phyloP scores from a whole-genome alignment of 2,888 invertebrate genomes.

The Drosophila rubida region DNA sequence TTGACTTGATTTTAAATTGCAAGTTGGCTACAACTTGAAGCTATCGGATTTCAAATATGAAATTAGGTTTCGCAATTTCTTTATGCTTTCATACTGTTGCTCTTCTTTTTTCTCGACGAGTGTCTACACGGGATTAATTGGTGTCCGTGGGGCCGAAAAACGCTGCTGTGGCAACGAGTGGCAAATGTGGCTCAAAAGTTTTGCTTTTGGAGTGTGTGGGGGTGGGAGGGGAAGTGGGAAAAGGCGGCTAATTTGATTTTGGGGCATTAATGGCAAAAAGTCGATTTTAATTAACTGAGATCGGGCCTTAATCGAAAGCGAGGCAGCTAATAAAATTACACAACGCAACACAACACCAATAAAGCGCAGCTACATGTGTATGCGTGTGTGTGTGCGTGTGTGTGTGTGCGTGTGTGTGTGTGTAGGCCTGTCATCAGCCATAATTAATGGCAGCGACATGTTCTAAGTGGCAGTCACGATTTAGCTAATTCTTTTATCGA shows the following conservation, averaged over 20 bases:
- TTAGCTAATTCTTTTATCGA: constrained; percentile 81
- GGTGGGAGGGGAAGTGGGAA: constrained; percentile 14
- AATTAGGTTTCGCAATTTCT: constrained; percentile 1
- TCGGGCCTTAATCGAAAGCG: constrained; percentile 57
- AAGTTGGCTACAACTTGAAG: background rate
- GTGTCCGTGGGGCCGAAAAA: constrained; percentile 8
- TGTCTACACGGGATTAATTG: constrained; percentile 16
- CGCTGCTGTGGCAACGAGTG: constrained; percentile 45
- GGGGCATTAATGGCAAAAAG: constrained; percentile 78
- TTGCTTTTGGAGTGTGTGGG: background rate
- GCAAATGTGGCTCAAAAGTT: constrained; percentile 53
- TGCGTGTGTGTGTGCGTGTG: constrained; percentile 1
- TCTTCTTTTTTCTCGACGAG: background rate
- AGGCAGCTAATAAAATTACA: constrained; percentile 74
- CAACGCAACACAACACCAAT: constrained; percentile 47
- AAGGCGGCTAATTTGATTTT: constrained; percentile 73
- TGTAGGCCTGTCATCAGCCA: constrained; percentile 76
- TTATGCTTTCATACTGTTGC: background rate
- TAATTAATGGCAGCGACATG: constrained; percentile 84
- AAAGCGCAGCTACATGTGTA: constrained; percentile 4
- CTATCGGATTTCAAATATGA: background rate
- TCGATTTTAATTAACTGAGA: constrained; percentile 77
- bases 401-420: constrained; percentile 7
- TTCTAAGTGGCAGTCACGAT: constrained; percentile 79
- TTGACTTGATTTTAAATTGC: too few relatives aligned